Evolutionary conservation across 2,888 invertebrate species (phyloP).

Genomic region (Conchocele bisecta): DNA sequence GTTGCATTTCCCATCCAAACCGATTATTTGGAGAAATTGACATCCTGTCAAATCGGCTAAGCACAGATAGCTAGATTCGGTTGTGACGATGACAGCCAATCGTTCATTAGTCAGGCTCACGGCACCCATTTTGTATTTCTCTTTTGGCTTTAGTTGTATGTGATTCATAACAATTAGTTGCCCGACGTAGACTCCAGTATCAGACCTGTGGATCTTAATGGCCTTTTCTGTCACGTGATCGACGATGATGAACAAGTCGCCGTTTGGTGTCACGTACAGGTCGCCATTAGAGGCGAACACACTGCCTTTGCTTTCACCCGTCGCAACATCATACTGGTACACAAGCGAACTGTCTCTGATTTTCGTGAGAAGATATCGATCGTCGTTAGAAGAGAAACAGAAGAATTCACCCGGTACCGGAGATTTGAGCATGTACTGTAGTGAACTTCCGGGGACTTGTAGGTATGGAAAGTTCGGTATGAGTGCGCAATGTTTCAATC

Average conservation of each 20-base stretch:
- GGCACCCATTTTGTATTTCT: constrained; percentile 73
- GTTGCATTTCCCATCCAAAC: constrained; percentile 73
- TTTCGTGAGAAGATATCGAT: constrained; percentile 72
- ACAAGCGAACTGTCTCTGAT: constrained; percentile 69
- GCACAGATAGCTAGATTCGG: constrained; percentile 78
- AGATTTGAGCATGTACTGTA: constrained; percentile 73
- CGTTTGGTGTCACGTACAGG: constrained; percentile 76
- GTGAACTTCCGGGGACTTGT: constrained; percentile 78
- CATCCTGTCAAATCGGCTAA: constrained; percentile 75
- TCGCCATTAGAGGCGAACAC: constrained; percentile 78
- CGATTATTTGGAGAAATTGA: constrained; percentile 74
- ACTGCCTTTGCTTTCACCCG: constrained; percentile 69
- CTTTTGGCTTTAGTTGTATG: constrained; percentile 73
- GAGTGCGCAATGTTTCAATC: constrained; percentile 76
- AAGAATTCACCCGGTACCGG: constrained; percentile 64
- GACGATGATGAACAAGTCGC: constrained; percentile 73
- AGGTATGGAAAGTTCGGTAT: constrained; percentile 80
- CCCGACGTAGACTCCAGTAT: constrained; percentile 77
- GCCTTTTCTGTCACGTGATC: constrained; percentile 79
- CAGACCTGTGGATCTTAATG: constrained; percentile 77
- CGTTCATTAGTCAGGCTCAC: constrained; percentile 73
- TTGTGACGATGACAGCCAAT: constrained; percentile 75
- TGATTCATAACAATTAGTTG: constrained; percentile 81
- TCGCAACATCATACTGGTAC: constrained; percentile 73
- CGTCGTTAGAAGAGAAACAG: constrained; percentile 64